Conservation (phyloP, 2,797 vertebrate species). For the Lagocephalus sceleratus region DNA sequence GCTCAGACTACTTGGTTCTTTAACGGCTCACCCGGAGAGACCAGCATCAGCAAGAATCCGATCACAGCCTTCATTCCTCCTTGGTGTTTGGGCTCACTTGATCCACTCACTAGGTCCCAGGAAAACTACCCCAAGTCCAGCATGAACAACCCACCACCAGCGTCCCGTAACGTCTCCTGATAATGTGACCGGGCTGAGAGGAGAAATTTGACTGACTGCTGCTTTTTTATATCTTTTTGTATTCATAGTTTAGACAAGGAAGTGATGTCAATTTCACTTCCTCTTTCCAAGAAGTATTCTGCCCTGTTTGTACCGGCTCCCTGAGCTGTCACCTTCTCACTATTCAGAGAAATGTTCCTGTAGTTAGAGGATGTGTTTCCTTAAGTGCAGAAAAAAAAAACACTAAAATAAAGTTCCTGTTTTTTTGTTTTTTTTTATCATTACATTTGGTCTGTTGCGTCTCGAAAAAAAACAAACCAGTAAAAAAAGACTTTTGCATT, state of each 20-base stretch:
- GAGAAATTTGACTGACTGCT: neutral
- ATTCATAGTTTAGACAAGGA: neutral
- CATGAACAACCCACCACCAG: neutral
- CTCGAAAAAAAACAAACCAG: too few relatives aligned
- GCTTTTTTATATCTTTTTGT: too few relatives aligned
- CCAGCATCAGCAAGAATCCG: constrained; percentile 25
- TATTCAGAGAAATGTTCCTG: too few relatives aligned
- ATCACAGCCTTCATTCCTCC: constrained; percentile 29
- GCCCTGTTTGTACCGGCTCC: too few relatives aligned
- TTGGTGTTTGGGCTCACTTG: neutral
- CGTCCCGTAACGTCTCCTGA: neutral
- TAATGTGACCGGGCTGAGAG: neutral
- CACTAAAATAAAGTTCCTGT: too few relatives aligned
- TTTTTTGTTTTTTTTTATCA: too few relatives aligned
- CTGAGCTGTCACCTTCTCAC: too few relatives aligned
- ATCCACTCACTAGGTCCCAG: neutral
- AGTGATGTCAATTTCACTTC: constrained; percentile 2
- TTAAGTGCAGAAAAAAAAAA: too few relatives aligned
- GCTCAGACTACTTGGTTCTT: neutral
- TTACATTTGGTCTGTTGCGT: too few relatives aligned
- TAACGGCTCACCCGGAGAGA: neutral
- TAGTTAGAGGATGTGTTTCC: too few relatives aligned
- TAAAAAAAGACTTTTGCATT: too few relatives aligned
- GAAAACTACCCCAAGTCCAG: neutral
- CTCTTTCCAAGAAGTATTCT: too few relatives aligned